These are phyloP conservation scores for Melanocharis versteri DNA, from an alignment of 2,113 vertebrate genomes.

Conservation along the genomic window DNA sequence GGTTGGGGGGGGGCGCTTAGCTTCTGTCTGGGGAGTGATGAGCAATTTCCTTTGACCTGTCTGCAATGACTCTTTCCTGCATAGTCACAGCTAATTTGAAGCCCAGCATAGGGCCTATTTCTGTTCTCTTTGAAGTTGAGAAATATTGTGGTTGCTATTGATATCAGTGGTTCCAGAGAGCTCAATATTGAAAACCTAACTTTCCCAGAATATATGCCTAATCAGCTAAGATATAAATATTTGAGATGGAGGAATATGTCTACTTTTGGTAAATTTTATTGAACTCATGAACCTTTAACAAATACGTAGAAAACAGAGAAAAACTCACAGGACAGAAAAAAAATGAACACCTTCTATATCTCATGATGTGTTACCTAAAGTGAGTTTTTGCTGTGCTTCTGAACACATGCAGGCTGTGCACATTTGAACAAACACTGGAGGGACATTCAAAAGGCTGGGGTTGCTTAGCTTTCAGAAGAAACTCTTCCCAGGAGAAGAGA, in stretches of 20 bases:
- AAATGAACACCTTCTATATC: neutral
- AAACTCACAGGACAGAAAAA: neutral
- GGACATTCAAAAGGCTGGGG: neutral
- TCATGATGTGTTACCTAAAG: neutral
- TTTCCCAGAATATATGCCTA: neutral
- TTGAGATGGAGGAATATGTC: neutral
- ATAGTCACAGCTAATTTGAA: neutral
- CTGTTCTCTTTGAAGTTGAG: neutral
- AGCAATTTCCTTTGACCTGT: neutral
- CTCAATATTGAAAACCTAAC: neutral
- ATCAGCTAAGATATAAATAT: neutral
- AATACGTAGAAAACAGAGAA: neutral
- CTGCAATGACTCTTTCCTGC: neutral
- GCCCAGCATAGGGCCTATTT: neutral
- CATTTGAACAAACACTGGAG: neutral
- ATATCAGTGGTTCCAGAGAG: neutral
- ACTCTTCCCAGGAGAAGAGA: neutral
- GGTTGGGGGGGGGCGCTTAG: fast-evolving
- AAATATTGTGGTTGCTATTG: neutral
- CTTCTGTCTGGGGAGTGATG: neutral
- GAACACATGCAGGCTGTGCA: neutral
- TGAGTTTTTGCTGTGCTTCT: neutral
- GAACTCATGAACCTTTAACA: neutral
- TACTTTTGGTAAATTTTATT: neutral
- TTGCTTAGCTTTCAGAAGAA: neutral